Evolutionary conservation across 2,888 invertebrate species (phyloP).

Genomic region (Xylocampa areola): DNA sequence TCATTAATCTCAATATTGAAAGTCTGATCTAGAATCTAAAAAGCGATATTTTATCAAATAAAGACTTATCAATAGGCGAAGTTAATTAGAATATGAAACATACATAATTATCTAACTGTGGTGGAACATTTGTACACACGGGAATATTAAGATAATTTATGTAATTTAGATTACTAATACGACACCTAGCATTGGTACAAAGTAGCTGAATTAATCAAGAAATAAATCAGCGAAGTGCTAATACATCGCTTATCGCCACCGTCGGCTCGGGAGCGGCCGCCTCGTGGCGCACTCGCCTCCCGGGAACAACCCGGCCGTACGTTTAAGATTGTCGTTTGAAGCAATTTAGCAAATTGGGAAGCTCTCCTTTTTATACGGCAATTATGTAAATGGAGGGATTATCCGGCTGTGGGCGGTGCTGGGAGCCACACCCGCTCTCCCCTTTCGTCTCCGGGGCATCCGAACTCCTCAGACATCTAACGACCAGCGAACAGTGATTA

Average conservation of each 20-base stretch:
- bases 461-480: constrained; percentile 79
- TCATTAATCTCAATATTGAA: no score
- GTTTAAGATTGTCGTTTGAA: constrained; percentile 82
- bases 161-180: background rate
- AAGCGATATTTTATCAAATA: no score
- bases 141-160: no score
- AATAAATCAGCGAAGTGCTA: constrained; percentile 45
- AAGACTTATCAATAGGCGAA: no score
- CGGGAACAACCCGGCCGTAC: constrained; percentile 67
- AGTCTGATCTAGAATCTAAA: no score
- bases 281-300: constrained; percentile 36
- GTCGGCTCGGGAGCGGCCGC: constrained; percentile 2
- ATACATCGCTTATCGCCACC: constrained; percentile 47
- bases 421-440: constrained; percentile 82
- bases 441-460: constrained; percentile 80
- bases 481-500: constrained; percentile 86
- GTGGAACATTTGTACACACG: no score
- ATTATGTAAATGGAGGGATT: constrained; percentile 90
- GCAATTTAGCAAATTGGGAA: constrained; percentile 90
- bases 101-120: no score
- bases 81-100: no score
- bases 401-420: constrained; percentile 85
- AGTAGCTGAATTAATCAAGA: constrained; percentile 29
- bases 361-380: constrained; percentile 89
- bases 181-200: constrained; percentile 3